Percentiles rank a stretch among this genome's conserved stretches.
Evolutionary conservation across 2,113 vertebrate species (phyloP).

Genomic region (Clarias macrocephalus): DNA sequence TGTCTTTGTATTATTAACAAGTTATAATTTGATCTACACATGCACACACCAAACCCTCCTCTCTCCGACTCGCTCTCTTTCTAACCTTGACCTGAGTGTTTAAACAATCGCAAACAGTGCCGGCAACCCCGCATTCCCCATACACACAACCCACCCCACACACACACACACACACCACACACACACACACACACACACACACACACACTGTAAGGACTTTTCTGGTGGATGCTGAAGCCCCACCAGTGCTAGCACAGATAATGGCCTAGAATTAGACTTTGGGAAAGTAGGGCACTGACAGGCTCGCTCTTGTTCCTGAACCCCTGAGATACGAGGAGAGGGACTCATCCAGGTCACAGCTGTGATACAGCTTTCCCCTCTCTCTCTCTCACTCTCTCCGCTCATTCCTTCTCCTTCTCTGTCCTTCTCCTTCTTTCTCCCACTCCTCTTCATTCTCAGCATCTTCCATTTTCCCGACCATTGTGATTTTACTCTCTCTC

Average conservation of each 20-base stretch:
- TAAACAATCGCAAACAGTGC: conserved; percentile 32
- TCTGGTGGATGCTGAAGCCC: conserved; percentile 73
- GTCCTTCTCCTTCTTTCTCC: conserved; percentile 29
- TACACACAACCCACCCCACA: not conserved
- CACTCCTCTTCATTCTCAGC: not conserved
- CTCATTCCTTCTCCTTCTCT: conserved; percentile 49
- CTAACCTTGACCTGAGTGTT: conserved; percentile 36
- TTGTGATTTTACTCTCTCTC: conserved; percentile 22
- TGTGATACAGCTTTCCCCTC: conserved; percentile 47
- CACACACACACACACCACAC: conserved; percentile 21
- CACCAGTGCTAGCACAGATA: conserved; percentile 83
- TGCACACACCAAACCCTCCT: not conserved
- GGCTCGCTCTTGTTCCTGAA: conserved; percentile 57
- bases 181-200: conserved; percentile 43
- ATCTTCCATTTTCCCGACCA: not conserved
- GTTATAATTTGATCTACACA: conserved; percentile 12
- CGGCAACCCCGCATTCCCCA: conserved; percentile 36
- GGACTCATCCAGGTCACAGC: conserved; percentile 59
- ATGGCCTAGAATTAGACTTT: conserved; percentile 80
- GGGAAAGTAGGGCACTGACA: conserved; percentile 75
- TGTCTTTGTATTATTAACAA: not conserved
- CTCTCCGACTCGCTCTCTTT: not conserved
- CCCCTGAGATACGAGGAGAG: conserved; percentile 58
- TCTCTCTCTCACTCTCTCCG: conserved; percentile 55
- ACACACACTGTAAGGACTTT: conserved; percentile 67